Evolutionary conservation across 2,797 vertebrate genomes (phyloP).

Genomic region (Acanthiza pusilla): DNA sequence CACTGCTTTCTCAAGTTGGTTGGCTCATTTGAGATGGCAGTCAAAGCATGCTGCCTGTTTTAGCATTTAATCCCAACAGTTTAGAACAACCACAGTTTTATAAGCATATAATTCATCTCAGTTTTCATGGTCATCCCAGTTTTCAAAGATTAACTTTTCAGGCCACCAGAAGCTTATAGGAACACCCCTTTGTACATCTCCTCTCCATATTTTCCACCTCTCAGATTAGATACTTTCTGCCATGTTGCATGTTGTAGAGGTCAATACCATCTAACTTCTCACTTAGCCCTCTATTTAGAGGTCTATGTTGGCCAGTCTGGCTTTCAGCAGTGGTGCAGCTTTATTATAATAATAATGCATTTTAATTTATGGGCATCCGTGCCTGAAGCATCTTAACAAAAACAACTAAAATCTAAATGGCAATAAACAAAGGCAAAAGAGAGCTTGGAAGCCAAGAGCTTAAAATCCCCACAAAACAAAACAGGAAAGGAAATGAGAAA

Average conservation of each 20-base stretch:
- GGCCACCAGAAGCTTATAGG: background rate
- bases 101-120: slow-evolving; percentile 40
- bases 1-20: background rate
- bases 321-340: background rate
- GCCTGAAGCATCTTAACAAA: slow-evolving; percentile 65
- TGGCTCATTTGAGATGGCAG: slow-evolving; percentile 7
- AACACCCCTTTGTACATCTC: background rate
- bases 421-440: slow-evolving; percentile 72
- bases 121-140: background rate
- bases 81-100: slow-evolving; percentile 39
- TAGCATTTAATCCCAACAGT: slow-evolving; percentile 54
- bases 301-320: background rate
- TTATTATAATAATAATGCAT: slow-evolving; percentile 70
- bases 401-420: slow-evolving; percentile 62
- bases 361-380: slow-evolving; percentile 66
- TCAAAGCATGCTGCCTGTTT: slow-evolving; percentile 29
- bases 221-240: background rate
- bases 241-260: background rate
- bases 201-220: background rate
- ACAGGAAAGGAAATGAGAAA: slow-evolving; percentile 43
- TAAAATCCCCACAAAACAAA: slow-evolving; percentile 40
- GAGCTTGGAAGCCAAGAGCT: background rate
- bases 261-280: background rate
- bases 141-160: slow-evolving; percentile 13
- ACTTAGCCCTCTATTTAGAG: slow-evolving; percentile 7